A percentile compares a stretch with the other conserved stretches of the same genome.
Evolutionary conservation across 2,888 invertebrate species (phyloP).

Genomic region (Volucella zonaria): DNA sequence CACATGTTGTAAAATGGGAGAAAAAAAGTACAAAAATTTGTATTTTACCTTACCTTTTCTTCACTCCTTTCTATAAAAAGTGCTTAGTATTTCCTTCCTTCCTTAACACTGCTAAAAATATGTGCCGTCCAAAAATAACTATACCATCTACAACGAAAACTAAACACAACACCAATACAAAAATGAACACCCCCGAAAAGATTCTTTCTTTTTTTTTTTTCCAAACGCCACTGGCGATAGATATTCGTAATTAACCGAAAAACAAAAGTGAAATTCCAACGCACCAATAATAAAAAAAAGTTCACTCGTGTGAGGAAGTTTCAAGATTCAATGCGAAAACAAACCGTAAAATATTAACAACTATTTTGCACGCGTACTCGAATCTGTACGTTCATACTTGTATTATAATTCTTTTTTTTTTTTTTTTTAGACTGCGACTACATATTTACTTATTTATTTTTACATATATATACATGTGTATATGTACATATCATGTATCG

Average conservation of each 20-base stretch:
- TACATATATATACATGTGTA: not conserved
- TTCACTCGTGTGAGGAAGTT: not conserved
- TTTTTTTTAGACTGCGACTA: too few relatives aligned
- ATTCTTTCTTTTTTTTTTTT: constrained; percentile 10
- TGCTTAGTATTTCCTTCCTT: constrained; percentile 28
- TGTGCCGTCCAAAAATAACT: constrained; percentile 60
- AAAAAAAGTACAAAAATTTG: not conserved
- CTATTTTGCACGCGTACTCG: constrained; percentile 44
- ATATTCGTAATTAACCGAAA: constrained; percentile 22
- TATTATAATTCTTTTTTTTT: too few relatives aligned
- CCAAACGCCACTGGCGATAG: constrained; percentile 42
- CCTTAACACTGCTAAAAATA: constrained; percentile 52
- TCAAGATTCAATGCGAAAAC: constrained; percentile 31
- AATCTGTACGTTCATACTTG: too few relatives aligned
- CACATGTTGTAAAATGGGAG: constrained; percentile 11
- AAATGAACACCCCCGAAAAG: not conserved
- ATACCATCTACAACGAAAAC: constrained; percentile 44
- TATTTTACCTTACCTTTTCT: constrained; percentile 28
- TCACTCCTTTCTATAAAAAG: not conserved
- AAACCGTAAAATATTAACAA: constrained; percentile 41
- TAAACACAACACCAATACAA: constrained; percentile 47
- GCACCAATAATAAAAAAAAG: constrained; percentile 13
- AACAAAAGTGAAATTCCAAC: constrained; percentile 3
- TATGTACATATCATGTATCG: constrained; percentile 28
- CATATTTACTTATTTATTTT: too few relatives aligned